Conservation (phyloP, 2,113 vertebrate genomes). For the Nerophis ophidion region DNA sequence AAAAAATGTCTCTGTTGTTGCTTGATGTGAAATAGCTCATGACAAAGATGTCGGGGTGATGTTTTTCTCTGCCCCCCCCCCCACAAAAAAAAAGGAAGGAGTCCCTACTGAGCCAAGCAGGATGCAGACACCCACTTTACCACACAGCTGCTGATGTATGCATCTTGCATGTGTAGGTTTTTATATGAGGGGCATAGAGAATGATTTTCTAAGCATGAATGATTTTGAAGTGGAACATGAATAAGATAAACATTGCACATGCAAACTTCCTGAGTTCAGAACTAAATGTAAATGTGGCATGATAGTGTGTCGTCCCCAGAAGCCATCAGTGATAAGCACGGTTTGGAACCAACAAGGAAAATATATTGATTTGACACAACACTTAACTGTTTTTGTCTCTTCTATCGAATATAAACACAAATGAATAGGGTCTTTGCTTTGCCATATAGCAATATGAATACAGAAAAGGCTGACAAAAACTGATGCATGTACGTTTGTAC, state of each 20-base stretch:
- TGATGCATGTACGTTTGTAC: too few species aligned
- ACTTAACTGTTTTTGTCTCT: background rate
- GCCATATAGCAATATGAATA: too few species aligned
- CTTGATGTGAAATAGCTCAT: constrained; percentile 21
- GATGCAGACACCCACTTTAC: constrained; percentile 47
- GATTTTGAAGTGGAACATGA: background rate
- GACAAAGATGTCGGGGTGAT: constrained; percentile 42
- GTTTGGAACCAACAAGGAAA: background rate
- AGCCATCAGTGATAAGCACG: background rate
- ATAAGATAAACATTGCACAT: background rate
- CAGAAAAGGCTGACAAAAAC: too few species aligned
- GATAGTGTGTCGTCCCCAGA: background rate
- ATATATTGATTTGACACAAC: background rate
- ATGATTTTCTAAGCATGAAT: background rate
- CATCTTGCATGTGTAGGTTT: constrained; percentile 7
- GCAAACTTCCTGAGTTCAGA: background rate
- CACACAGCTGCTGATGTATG: constrained; percentile 49
- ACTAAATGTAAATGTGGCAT: background rate
- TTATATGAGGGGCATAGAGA: background rate
- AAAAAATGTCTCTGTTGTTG: background rate
- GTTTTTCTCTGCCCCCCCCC: constrained; percentile 23
- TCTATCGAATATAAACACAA: background rate
- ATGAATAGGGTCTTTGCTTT: too few species aligned
- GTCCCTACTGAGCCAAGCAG: constrained; percentile 21
- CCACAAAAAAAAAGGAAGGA: constrained; percentile 36